Base-by-base conservation (phyloP, 1,140 invertebrate species). In the Nymphalis io region DNA sequence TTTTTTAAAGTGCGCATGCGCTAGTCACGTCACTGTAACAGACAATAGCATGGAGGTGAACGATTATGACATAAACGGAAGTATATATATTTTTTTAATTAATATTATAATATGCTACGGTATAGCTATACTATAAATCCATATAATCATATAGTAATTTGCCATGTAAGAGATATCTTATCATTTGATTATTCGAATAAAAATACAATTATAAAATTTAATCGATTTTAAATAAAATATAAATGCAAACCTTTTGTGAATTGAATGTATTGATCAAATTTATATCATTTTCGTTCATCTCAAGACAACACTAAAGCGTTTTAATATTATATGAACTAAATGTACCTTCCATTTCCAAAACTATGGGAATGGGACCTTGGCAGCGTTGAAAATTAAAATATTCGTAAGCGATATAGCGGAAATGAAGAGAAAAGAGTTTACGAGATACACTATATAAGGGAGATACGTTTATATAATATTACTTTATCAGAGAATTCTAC, bases 301-400 rank as follows among this genome's bases (percentile, higher is more conserved):
- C 13, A 21, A 46, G 15, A 62, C 11, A 48, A 51, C 18, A 42
- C 16, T 15, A 16, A 65, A 55, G 51, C 51, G 13, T 55, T 20
- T 55, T 55, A 55, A n/a, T 23, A 15, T 15, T 51, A 27, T 55
- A 70, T 59, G 33, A 83, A 76, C 77, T 80, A 84, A 46, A 82
- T 79, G 78, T 89, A 91, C 89, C 87, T 89, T 88, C 87, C 87
- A 84, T 85, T 90, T 91, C 87, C 87, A 89, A 87, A 90, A 77
- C 87, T 90, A 88, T 90, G 86, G 81, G 84, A 88, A 90, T 89
- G 87, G 78, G 88, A 89, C 86, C 88, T 89, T 87, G 85, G 86
- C 87, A 88, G 87, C 87, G 76, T 89, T 79, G 73, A 84, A 86
- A 86, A 83, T 82, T 82, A 87, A 88, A 78, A 85, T 84, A 88